Conservation (phyloP, 2,888 invertebrate species). For the Oscheius sp. region DNA sequence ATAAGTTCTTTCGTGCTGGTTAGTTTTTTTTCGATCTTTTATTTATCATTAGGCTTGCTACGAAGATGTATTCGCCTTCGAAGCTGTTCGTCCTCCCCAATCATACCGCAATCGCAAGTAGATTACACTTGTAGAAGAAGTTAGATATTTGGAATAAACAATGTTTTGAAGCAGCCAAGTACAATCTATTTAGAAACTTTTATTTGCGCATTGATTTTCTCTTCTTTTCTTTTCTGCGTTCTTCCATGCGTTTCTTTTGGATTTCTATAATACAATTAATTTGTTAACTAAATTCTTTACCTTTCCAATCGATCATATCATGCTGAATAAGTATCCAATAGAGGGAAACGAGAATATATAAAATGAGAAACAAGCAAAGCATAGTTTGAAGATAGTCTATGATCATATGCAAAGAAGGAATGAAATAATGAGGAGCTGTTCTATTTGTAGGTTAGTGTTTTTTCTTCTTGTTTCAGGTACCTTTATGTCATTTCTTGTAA, state of each 20-base stretch:
- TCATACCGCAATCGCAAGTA: constrained; percentile 58
- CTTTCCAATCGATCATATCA: constrained; percentile 11
- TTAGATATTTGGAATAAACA: too few relatives aligned
- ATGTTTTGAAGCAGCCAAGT: too few relatives aligned
- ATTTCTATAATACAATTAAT: background rate
- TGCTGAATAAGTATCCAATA: constrained; percentile 16
- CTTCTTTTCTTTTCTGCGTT: constrained; percentile 1
- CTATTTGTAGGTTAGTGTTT: too few relatives aligned
- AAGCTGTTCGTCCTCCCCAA: constrained; percentile 53
- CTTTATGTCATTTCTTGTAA: too few relatives aligned
- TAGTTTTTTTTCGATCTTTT: too few relatives aligned
- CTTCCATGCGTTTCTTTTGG: background rate
- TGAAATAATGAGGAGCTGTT: too few relatives aligned
- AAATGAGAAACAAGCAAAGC: background rate
- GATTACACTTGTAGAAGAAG: too few relatives aligned
- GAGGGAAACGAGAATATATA: constrained; percentile 5
- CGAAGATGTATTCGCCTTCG: constrained; percentile 52
- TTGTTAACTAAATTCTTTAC: background rate
- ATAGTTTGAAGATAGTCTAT: background rate
- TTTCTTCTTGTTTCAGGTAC: too few relatives aligned
- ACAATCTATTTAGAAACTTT: background rate
- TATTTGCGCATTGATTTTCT: too few relatives aligned
- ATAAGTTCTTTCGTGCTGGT: constrained; percentile 32
- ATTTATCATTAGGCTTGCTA: constrained; percentile 49
- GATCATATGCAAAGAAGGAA: too few relatives aligned